A percentile compares a stretch with the other conserved stretches of the same genome.
These are phyloP conservation scores for Platysteira castanea DNA, from an alignment of 2,113 vertebrate species.

Conservation along the genomic window DNA sequence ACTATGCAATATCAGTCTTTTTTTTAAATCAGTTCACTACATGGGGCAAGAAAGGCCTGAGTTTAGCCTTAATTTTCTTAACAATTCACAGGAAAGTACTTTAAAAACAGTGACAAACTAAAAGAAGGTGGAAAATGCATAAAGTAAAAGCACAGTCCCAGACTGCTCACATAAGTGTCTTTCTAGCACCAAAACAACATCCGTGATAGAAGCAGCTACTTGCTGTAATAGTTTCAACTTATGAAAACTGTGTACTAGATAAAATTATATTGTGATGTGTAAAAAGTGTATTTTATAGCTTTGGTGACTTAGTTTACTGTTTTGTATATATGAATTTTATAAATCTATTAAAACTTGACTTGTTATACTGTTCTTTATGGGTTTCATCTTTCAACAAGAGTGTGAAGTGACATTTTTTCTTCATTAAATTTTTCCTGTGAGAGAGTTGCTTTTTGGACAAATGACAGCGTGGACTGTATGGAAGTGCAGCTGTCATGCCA, in stretches of 20 bases:
- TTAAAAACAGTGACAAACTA: background rate
- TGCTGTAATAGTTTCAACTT: constrained; percentile 55
- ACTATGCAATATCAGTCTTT: constrained; percentile 20
- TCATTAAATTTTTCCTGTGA: background rate
- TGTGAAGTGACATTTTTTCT: background rate
- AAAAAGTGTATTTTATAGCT: constrained; percentile 67
- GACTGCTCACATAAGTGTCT: constrained; percentile 39
- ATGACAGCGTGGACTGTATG: background rate
- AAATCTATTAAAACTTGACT: constrained; percentile 70
- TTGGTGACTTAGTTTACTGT: constrained; percentile 58
- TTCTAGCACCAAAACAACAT: constrained; percentile 51
- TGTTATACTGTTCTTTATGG: constrained; percentile 32
- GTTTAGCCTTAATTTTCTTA: constrained; percentile 44
- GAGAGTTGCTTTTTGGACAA: background rate
- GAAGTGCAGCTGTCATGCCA: background rate
- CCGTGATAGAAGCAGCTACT: constrained; percentile 41
- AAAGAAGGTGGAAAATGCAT: constrained; percentile 16
- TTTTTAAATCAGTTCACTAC: constrained; percentile 12
- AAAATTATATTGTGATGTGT: constrained; percentile 51
- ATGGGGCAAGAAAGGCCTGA: constrained; percentile 8
- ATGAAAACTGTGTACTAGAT: constrained; percentile 53
- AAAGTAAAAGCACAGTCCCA: constrained; percentile 20
- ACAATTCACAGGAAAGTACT: constrained; percentile 17
- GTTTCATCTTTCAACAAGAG: background rate
- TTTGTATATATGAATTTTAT: constrained; percentile 74